A percentile compares a stretch with the other conserved stretches of the same genome.
These are phyloP conservation scores for Lochmaea capreae DNA, from an alignment of 2,888 invertebrate genomes.

Conservation along the genomic window DNA sequence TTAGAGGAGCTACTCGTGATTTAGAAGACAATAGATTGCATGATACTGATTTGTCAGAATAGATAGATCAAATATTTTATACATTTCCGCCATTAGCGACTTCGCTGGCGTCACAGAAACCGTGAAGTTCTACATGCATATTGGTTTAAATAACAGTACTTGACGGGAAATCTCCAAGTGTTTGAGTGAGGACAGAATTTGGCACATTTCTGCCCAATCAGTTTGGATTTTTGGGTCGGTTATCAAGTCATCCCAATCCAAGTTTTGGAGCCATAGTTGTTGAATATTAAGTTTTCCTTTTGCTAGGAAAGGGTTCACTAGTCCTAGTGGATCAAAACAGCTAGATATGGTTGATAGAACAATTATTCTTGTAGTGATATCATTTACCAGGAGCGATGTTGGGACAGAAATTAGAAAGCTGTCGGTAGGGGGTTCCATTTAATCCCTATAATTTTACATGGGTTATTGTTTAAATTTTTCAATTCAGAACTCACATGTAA, in stretches of 20 bases:
- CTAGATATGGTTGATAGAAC: constrained; percentile 34
- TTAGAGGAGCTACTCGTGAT: no score
- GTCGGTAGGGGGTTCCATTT: constrained; percentile 21
- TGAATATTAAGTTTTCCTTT: constrained; percentile 40
- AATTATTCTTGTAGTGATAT: constrained; percentile 24
- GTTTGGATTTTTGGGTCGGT: no score
- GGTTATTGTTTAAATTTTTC: constrained; percentile 4
- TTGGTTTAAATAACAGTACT: no score
- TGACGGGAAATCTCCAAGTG: no score
- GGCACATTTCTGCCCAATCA: no score
- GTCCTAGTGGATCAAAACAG: constrained; percentile 41
- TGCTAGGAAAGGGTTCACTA: constrained; percentile 36
- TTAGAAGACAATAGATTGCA: no score
- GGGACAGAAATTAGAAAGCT: constrained; percentile 4
- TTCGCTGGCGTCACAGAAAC: no score
- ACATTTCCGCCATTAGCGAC: no score
- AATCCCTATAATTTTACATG: constrained; percentile 23
- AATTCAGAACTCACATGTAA: neutral
- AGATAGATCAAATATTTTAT: no score
- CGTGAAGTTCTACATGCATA: no score
- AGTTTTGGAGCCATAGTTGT: constrained; percentile 35
- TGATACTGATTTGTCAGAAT: no score
- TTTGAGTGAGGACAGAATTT: no score
- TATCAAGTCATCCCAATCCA: constrained; percentile 34
- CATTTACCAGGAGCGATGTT: neutral